Evolutionary conservation across 2,888 invertebrate species (phyloP).

Genomic region (Xestobium rufovillosum): DNA sequence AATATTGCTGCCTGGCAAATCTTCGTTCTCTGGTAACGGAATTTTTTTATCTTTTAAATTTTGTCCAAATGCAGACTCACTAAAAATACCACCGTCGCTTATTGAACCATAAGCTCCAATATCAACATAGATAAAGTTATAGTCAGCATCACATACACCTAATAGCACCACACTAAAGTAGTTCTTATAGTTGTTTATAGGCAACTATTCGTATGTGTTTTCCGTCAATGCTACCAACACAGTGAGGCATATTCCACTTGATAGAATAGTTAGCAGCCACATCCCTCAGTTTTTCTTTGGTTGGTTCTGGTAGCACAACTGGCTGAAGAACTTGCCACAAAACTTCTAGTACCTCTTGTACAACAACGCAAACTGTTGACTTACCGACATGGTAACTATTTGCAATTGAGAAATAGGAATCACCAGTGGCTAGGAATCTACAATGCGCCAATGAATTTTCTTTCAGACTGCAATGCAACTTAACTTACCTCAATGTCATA

Average conservation of each 20-base stretch:
- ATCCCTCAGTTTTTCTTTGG: conserved; percentile 2
- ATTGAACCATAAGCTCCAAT: conserved; percentile 1
- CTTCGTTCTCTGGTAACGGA: not conserved
- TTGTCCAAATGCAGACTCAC: conserved; percentile 4
- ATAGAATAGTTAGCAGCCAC: not conserved
- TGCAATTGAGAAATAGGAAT: conserved; percentile 9
- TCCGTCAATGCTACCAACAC: conserved; percentile 2
- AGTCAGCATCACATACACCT: conserved; percentile 1
- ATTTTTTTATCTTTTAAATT: not conserved
- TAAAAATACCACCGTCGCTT: not conserved
- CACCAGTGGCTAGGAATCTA: conserved; percentile 6
- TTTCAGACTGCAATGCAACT: no score
- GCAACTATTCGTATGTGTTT: conserved; percentile 1
- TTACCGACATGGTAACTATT: conserved; percentile 8
- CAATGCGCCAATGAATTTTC: no score
- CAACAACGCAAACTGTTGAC: conserved; percentile 6
- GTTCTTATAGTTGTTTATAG: not conserved
- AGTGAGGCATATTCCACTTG: conserved; percentile 1
- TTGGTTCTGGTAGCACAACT: not conserved
- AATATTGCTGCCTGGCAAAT: conserved; percentile 8
- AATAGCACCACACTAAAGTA: not conserved
- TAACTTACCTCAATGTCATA: no score
- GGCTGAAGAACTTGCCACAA: conserved; percentile 9
- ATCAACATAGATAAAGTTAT: conserved; percentile 1
- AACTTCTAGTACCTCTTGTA: conserved; percentile 7